phyloP scores from a whole-genome alignment of 2,888 invertebrate species.

The Tipula unca region DNA sequence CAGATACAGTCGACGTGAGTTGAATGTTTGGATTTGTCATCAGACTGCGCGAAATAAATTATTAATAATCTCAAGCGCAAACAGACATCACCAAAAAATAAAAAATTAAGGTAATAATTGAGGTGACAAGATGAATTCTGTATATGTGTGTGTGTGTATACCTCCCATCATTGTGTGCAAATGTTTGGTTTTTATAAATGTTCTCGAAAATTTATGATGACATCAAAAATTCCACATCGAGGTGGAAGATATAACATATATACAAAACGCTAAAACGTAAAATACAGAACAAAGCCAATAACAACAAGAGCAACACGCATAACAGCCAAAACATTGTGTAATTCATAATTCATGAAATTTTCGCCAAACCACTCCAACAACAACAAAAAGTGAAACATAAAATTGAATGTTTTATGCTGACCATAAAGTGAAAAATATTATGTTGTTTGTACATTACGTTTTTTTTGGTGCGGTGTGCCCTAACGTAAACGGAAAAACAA shows the following conservation, averaged over 20 bases:
- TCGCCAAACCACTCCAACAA: background rate
- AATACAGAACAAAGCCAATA: background rate
- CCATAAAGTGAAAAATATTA: background rate
- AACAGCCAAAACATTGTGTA: background rate
- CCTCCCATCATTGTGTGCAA: background rate
- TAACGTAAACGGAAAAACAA: background rate
- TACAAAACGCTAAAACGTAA: background rate
- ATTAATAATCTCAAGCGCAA: background rate
- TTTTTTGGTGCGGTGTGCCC: background rate
- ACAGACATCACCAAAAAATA: background rate
- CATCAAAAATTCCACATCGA: background rate
- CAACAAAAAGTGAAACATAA: background rate
- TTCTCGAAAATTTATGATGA: background rate
- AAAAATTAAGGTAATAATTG: constrained; percentile 4
- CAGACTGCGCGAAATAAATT: background rate
- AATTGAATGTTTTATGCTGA: background rate
- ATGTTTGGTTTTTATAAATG: background rate
- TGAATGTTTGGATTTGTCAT: background rate
- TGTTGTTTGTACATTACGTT: background rate
- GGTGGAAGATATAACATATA: background rate
- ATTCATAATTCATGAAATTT: background rate
- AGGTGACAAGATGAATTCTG: background rate
- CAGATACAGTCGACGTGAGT: background rate
- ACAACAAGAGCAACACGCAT: background rate
- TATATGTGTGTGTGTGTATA: background rate